Conservation (phyloP, 2,888 invertebrate genomes). For the Pseudoips prasinana region DNA sequence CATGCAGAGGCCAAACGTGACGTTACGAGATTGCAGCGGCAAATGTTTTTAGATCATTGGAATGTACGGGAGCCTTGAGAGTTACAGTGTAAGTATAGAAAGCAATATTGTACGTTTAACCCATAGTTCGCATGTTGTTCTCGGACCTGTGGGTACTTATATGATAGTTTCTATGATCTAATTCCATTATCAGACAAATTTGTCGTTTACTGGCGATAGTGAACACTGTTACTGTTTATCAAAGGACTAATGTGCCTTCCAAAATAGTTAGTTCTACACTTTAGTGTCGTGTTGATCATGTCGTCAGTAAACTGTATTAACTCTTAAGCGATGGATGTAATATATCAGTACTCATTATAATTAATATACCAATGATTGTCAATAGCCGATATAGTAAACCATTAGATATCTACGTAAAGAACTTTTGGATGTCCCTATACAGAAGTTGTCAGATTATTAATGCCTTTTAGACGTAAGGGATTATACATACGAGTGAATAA, state of each 20-base stretch:
- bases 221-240: too few relatives aligned
- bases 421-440: slow-evolving; percentile 65
- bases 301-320: neutral
- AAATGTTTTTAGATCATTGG: slow-evolving; percentile 38
- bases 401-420: slow-evolving; percentile 41
- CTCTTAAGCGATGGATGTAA: neutral
- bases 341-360: slow-evolving; percentile 14
- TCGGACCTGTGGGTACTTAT: neutral
- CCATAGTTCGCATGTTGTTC: slow-evolving; percentile 1
- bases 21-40: slow-evolving; percentile 14
- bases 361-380: slow-evolving; percentile 47
- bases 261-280: too few relatives aligned
- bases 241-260: too few relatives aligned
- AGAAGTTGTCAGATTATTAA: slow-evolving; percentile 57
- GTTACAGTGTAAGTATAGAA: slow-evolving; percentile 23
- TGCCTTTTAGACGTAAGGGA: slow-evolving; percentile 73
- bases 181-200: slow-evolving; percentile 27
- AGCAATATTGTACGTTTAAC: slow-evolving; percentile 24
- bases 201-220: neutral
- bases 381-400: slow-evolving; percentile 35
- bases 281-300: too few relatives aligned
- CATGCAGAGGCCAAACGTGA: neutral
- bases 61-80: slow-evolving; percentile 33
- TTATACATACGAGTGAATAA: slow-evolving; percentile 57
- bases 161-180: slow-evolving; percentile 34